Base-by-base conservation (phyloP, 2,113 vertebrate genomes). In the Corydoras sp. region DNA sequence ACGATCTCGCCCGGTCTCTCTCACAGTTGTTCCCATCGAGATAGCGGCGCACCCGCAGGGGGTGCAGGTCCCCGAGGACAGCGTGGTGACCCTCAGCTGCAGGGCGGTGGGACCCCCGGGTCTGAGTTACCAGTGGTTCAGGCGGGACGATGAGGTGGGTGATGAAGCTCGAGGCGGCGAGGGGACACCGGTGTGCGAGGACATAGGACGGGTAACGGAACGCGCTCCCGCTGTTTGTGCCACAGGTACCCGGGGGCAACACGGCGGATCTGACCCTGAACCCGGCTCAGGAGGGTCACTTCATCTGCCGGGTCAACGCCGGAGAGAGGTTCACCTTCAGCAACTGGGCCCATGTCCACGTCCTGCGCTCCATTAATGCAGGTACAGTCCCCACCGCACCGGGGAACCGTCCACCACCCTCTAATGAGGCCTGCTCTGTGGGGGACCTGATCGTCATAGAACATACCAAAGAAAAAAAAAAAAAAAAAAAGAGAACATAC, bases 91-190 rank as follows among this genome's bases (percentile, higher is more conserved):
- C 9, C 74, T 94, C 77, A 84, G 73, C 73, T 94, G 93, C 82
- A 80, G 71, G 58, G 91, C 89, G 0, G 59, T 65, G 0, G 91
- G 92, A 12, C 89, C 88, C 0, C 80, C 83, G 0, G 89, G 87
- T 5, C 86, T 94, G 0, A 0, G 0, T 1, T 93, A 93, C 83
- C 93, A 93, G 82, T 93, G 93, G 92, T 93, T 94, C 86, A 89
- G 80, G 10, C 89, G 90, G 68, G 91, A 86, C 80, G 80, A 69
- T 10, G 90, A 93, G 91, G 93, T 94, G 62, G 79, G 79, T 10
- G 56, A 13, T 53, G 15, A 11, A 15, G 54, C 9, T 64, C 15
- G n/a, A n/a, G n/a, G n/a, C n/a, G n/a, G n/a, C n/a, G n/a, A n/a
- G n/a, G n/a, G n/a, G n/a, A n/a, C n/a, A n/a, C n/a, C n/a, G n/a